Percentiles rank a stretch among this genome's conserved stretches.
phyloP scores from a whole-genome alignment of 2,113 vertebrate genomes.

The Malurus alboscapulatus region DNA sequence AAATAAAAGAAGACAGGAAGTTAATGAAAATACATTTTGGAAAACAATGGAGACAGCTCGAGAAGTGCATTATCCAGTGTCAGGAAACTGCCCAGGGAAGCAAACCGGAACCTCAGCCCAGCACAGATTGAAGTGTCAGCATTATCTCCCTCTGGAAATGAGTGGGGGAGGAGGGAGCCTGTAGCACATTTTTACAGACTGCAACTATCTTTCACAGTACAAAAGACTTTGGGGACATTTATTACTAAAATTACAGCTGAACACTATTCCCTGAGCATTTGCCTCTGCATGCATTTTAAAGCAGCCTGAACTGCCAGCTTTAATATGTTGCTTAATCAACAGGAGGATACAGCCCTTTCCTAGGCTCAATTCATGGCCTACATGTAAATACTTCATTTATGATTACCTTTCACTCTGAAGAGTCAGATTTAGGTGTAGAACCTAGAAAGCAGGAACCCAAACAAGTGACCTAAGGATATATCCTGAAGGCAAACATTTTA shows the following conservation, averaged over 20 bases:
- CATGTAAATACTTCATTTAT: rapidly evolving
- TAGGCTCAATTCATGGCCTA: neutral
- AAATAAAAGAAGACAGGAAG: conserved; percentile 70
- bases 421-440: neutral
- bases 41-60: conserved; percentile 66
- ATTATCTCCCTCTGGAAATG: conserved; percentile 37
- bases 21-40: conserved; percentile 63
- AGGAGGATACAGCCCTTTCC: neutral
- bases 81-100: conserved; percentile 70
- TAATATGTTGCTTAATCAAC: neutral
- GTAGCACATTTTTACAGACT: neutral
- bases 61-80: conserved; percentile 60
- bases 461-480: neutral
- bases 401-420: neutral
- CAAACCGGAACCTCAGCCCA: conserved; percentile 54
- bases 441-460: neutral
- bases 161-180: conserved; percentile 19
- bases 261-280: neutral
- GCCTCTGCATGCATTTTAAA: neutral
- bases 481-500: neutral
- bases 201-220: conserved; percentile 4
- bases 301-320: neutral
- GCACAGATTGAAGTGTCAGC: conserved; percentile 57
- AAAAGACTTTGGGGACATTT: neutral
- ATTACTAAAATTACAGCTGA: conserved; percentile 41